Percentiles rank a stretch among this genome's conserved stretches.
Conservation (phyloP, 1,140 invertebrate genomes). For the Drosophila sp. region DNA sequence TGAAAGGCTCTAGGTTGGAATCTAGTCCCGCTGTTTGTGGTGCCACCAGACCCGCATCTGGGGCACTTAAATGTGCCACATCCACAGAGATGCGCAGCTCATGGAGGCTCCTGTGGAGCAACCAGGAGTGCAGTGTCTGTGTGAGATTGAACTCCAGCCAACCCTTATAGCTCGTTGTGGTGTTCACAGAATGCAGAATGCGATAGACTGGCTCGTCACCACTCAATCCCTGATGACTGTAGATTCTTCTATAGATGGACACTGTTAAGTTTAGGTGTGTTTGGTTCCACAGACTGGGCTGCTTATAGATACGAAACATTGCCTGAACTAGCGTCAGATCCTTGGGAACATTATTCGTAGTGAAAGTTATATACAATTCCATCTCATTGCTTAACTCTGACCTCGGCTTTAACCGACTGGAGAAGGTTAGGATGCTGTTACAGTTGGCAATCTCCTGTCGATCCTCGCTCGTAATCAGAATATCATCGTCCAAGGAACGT, state of each 20-base stretch:
- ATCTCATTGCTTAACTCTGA: background rate
- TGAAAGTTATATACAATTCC: constrained; percentile 65
- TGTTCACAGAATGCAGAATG: constrained; percentile 67
- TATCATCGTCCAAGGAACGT: constrained; percentile 68
- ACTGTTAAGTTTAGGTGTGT: constrained; percentile 60
- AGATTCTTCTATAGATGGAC: constrained; percentile 59
- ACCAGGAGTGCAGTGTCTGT: constrained; percentile 55
- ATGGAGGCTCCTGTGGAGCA: constrained; percentile 46
- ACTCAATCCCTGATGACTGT: constrained; percentile 44
- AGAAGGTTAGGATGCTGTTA: constrained; percentile 78
- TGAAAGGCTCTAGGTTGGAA: constrained; percentile 69
- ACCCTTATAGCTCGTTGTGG: constrained; percentile 60
- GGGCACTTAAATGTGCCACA: constrained; percentile 41
- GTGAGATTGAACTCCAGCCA: constrained; percentile 81
- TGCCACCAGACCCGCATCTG: constrained; percentile 49
- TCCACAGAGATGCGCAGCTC: constrained; percentile 61
- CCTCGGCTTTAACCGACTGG: constrained; percentile 49
- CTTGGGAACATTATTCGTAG: constrained; percentile 71
- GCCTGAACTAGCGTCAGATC: constrained; percentile 67
- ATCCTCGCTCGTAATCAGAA: constrained; percentile 68
- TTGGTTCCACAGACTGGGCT: constrained; percentile 44
- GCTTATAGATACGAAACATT: constrained; percentile 70
- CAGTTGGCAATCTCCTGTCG: constrained; percentile 73
- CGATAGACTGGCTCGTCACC: constrained; percentile 48
- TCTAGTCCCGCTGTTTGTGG: constrained; percentile 28